phyloP scores from a whole-genome alignment of 2,888 invertebrate species.

The Megamerina dolium region DNA sequence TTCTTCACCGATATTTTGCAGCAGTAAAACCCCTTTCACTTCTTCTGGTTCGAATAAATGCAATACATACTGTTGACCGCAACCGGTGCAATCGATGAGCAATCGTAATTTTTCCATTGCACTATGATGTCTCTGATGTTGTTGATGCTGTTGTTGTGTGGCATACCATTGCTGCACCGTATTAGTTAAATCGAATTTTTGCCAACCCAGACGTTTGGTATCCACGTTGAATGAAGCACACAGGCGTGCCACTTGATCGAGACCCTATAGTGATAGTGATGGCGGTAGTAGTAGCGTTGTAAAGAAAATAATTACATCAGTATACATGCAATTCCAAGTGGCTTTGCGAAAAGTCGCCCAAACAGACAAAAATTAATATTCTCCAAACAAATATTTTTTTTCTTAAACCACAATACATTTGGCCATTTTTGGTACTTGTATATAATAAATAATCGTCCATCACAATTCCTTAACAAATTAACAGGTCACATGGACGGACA shows the following conservation, averaged over 20 bases:
- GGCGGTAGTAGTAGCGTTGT: neutral
- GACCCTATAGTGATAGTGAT: conserved; percentile 49
- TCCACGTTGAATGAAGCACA: conserved; percentile 55
- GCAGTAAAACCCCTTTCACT: no score
- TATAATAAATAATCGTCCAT: no score
- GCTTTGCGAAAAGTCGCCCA: no score
- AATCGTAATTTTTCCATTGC: conserved; percentile 58
- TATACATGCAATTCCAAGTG: neutral
- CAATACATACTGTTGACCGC: conserved; percentile 66
- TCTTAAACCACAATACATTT: no score
- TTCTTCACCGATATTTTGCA: no score
- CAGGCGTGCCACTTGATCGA: conserved; percentile 56
- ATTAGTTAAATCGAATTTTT: conserved; percentile 75
- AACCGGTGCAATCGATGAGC: conserved; percentile 79
- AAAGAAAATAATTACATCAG: neutral
- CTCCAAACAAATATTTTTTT: no score
- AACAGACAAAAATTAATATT: no score
- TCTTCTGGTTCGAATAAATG: conserved; percentile 51
- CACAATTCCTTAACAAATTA: no score
- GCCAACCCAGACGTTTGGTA: conserved; percentile 71
- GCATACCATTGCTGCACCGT: conserved; percentile 70
- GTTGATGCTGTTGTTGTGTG: no score
- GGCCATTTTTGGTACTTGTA: no score
- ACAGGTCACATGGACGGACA: no score
- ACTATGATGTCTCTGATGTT: no score